Conservation (phyloP, 2,113 vertebrate genomes). For the Bubalus kerabau region DNA sequence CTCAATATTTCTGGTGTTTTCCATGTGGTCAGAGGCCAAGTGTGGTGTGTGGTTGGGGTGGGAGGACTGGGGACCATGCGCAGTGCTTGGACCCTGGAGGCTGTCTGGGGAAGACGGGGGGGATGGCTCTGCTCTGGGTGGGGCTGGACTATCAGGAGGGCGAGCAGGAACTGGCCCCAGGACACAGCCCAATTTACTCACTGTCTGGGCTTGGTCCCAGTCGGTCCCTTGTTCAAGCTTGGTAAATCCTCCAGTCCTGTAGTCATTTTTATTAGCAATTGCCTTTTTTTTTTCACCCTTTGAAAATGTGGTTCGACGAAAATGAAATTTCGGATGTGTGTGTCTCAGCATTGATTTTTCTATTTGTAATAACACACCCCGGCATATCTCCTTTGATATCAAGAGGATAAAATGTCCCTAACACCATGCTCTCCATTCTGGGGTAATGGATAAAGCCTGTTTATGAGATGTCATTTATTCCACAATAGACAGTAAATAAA, state of each 20-base stretch:
- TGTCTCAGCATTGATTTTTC: slow-evolving; percentile 90
- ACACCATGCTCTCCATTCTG: slow-evolving; percentile 84
- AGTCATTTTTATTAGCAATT: slow-evolving; percentile 85
- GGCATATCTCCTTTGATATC: slow-evolving; percentile 87
- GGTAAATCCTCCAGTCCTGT: slow-evolving; percentile 81
- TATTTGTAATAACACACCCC: slow-evolving; percentile 87
- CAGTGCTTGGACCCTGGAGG: neutral
- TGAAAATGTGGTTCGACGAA: slow-evolving; percentile 82
- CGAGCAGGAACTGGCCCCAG: slow-evolving; percentile 65
- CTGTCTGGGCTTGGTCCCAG: slow-evolving; percentile 78
- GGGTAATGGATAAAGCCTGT: slow-evolving; percentile 91
- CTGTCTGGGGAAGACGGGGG: accelerated
- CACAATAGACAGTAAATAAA: slow-evolving; percentile 97
- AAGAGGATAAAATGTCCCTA: slow-evolving; percentile 89
- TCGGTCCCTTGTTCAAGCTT: slow-evolving; percentile 71
- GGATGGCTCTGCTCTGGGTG: neutral
- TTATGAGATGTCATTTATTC: slow-evolving; percentile 93
- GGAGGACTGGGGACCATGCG: accelerated
- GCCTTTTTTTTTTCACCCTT: slow-evolving; percentile 60
- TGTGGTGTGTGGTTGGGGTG: neutral
- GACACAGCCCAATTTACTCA: slow-evolving; percentile 77
- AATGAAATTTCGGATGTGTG: slow-evolving; percentile 90
- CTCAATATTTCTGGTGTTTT: neutral
- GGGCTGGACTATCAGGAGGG: slow-evolving; percentile 56
- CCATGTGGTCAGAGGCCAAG: neutral